Evolutionary conservation across 2,113 vertebrate genomes (phyloP).

Genomic region (Pluvialis apricaria): DNA sequence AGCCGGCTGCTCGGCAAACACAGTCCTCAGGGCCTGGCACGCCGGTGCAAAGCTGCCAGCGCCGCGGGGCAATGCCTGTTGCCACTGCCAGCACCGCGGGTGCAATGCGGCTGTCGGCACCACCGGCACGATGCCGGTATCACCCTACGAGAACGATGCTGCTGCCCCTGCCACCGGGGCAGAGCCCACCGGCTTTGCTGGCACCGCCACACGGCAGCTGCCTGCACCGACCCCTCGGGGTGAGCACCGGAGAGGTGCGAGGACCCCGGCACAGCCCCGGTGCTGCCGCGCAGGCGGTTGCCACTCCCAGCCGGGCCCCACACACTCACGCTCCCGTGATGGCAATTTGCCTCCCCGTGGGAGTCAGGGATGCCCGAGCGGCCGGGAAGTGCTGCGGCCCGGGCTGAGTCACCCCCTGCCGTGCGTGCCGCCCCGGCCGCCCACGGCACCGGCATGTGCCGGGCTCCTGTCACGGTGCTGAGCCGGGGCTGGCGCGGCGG

Average conservation of each 20-base stretch:
- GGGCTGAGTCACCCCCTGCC: background rate
- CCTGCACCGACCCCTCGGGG: background rate
- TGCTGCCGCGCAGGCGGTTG: background rate
- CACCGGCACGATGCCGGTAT: too few relatives aligned
- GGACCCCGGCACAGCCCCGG: background rate
- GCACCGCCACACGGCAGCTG: accelerated
- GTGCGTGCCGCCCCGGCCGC: background rate
- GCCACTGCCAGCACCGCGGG: background rate
- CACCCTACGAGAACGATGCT: too few relatives aligned
- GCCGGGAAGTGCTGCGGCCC: background rate
- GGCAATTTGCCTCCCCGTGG: background rate
- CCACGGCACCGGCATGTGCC: background rate
- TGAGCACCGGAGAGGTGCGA: too few relatives aligned
- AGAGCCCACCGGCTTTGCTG: background rate
- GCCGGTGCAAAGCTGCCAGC: background rate
- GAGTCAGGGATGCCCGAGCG: background rate
- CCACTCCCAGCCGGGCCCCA: background rate
- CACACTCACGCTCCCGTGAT: background rate
- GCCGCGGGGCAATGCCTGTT: background rate
- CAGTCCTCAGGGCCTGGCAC: accelerated
- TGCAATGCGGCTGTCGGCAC: too few relatives aligned
- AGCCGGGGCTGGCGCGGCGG: background rate
- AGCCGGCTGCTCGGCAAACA: background rate
- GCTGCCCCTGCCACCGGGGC: too few relatives aligned
- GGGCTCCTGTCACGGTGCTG: too few relatives aligned